Evolutionary conservation across 2,113 vertebrate genomes (phyloP), one percentile per base, ranked within the genome.

Genomic region (Numenius arquata): DNA sequence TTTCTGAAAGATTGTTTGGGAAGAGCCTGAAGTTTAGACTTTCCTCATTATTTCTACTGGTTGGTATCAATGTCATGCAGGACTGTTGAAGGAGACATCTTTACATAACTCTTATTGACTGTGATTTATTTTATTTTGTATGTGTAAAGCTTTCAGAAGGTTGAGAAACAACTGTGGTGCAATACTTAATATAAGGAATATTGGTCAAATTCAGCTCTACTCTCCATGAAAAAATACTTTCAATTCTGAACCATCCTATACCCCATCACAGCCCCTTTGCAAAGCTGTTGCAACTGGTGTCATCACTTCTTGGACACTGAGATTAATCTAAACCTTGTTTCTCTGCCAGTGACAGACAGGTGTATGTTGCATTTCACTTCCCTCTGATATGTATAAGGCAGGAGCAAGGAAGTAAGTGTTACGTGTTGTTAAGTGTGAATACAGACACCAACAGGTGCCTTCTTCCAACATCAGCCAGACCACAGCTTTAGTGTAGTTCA

Each of bases 281-380:
- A 75, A 74, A 52, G 15, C 4, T 59, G 32, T 36, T 80, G 59
- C 26, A 45, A 21, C 18, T 2, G 5, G 5, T 43, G 4, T n/a
- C 11, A 14, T 20, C 0, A 1, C n/a, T 72, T 68, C 23, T 53
- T 73, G 23, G 74, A 36, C 8, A 19, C 0, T 11, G n/a, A 81
- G 52, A 50, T 41, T n/a, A 45, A 61, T 20, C 29, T 68, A 34
- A 68, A 62, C 13, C 12, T 56, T 71, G 26, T 53, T 93, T 62
- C 12, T 78, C 32, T 68, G 18, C 15, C 32, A 63, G 32, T 45
- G 19, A 45, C 40, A 63, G 67, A 27, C 11, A 68, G 15, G 16
- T 36, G 19, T 45, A 11, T 11, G 4, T 48, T 59, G 15, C 2
- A 2, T 70, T 84, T 65, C 27, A 15, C 66, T 30, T 53, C 29